Base-by-base conservation (phyloP, 2,888 invertebrate species). In the Cistogaster globosa region DNA sequence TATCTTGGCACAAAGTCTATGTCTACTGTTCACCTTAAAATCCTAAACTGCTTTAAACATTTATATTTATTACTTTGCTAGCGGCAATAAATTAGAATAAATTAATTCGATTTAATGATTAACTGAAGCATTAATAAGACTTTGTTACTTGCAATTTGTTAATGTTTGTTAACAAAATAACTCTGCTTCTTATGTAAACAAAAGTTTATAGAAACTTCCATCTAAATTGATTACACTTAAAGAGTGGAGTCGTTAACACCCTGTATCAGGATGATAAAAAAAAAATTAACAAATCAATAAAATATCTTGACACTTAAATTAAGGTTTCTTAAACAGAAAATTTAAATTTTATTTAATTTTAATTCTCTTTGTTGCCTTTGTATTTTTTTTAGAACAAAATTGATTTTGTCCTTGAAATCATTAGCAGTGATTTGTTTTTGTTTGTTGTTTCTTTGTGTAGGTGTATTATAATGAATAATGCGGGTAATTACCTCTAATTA, bases 401-500 rank as follows among this genome's bases (percentile, higher is more conserved):
- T 26, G 26, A 2, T 26, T 26, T 26, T 26, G 26, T 26, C 4
- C 42, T 65, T 68, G 18, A 72, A 65, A 42, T 53, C 74, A 63
- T 82, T 69, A 69, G 32, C 45, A 45, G 67, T 77, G 51, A 77
- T 71, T 77, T 77, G 83, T 67, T 48, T 51, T n/a, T n/a, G n/a
- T n/a, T n/a, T n/a, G n/a, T n/a, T n/a, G n/a, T n/a, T 57, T 53
- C 11, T 60, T 58, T 67, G 58, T 83, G 71, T 72, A 5, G 22
- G 53, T 16, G 32, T 36, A 20, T 57, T 32, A 55, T 62, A 74
- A 83, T 67, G 57, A 58, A 53, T 45, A 53, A 82, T 82, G 71
- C 69, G 76, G 82, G 82, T 76, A 76, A 82, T 82, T 82, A 82
- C 71, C 65, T 71, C 18, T 51, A 76, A 82, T 76, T 76, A 71